phyloP scores from a whole-genome alignment of 2,888 invertebrate species.

The Lottia scabra region DNA sequence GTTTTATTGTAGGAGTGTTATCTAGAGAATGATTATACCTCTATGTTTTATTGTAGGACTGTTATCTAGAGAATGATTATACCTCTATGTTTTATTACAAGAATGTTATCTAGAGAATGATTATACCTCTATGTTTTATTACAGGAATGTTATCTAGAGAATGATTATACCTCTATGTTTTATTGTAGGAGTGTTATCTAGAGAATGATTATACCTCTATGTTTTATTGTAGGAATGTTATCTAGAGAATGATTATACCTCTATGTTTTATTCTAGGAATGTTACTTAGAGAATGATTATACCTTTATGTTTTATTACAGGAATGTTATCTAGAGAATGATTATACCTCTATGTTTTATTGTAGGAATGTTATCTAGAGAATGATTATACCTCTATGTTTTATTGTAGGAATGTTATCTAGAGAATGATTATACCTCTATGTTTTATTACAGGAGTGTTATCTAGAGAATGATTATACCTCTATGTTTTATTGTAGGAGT shows the following conservation, averaged over 20 bases:
- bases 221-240: too few species aligned
- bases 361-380: constrained; percentile 88
- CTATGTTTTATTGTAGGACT: constrained; percentile 86
- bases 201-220: constrained; percentile 91
- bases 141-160: constrained; percentile 88
- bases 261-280: constrained; percentile 86
- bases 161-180: constrained; percentile 88
- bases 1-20: too few species aligned
- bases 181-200: too few species aligned
- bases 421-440: constrained; percentile 91
- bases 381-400: constrained; percentile 88
- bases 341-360: constrained; percentile 86
- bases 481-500: constrained; percentile 86
- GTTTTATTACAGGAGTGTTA: too few species aligned
- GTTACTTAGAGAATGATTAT: constrained; percentile 89
- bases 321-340: constrained; percentile 91
- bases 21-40: constrained; percentile 89
- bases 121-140: constrained; percentile 86
- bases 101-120: constrained; percentile 91
- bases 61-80: constrained; percentile 89
- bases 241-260: constrained; percentile 89
- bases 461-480: constrained; percentile 89
- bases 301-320: constrained; percentile 87
- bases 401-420: too few species aligned
- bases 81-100: constrained; percentile 87